Evolutionary conservation across 2,113 vertebrate species (phyloP), one percentile per base, ranked within the genome.

Genomic region (Albula glossodonta): DNA sequence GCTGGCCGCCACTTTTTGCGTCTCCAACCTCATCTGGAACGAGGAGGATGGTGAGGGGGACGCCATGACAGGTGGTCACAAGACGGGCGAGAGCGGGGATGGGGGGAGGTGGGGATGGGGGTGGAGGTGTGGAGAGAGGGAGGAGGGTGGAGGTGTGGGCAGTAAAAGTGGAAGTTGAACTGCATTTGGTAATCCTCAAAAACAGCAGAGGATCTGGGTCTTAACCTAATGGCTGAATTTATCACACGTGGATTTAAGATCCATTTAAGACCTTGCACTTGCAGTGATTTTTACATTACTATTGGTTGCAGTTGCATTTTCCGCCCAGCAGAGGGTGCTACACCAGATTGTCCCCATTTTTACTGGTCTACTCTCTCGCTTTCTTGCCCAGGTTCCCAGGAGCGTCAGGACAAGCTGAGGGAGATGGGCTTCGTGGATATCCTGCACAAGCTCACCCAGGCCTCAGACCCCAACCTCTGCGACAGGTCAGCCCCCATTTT

Each of bases 1-100:
- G 93, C 96, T 99, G 86, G 98, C 98, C 51, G 97, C 98, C 89
- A 99, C 97, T 90, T 98, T 98, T 94, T 99, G 98, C 90, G 95
- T 99, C 95, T 99, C 97, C 89, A 99, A 99, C 94, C 97, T 99
- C 78, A 96, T 99, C 94, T 99, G 98, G 98, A 99, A 99, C 87
- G 98, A 99, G 94, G 98, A 99, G 89, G 98, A 99, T 91, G 98
- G 98, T 99, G 95, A 97, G 97, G 10, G 60, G 15, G 17, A 22
- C 11, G n/a, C 7, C 3, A 17, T 84, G 86, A 51, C 70, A 70
- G 50, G 12, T 81, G 53, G 86, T 80, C 48, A 52, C 11, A 81
- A 81, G 84, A 22, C 5, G 74, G 12, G 8, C 22, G 57, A 6
- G 8, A 41, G 31, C 31, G 31, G 22, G 51, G 17, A 50, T 49